These are phyloP conservation scores for Trachelipus rathkii DNA, from an alignment of 1,140 invertebrate genomes.

Conservation along the genomic window DNA sequence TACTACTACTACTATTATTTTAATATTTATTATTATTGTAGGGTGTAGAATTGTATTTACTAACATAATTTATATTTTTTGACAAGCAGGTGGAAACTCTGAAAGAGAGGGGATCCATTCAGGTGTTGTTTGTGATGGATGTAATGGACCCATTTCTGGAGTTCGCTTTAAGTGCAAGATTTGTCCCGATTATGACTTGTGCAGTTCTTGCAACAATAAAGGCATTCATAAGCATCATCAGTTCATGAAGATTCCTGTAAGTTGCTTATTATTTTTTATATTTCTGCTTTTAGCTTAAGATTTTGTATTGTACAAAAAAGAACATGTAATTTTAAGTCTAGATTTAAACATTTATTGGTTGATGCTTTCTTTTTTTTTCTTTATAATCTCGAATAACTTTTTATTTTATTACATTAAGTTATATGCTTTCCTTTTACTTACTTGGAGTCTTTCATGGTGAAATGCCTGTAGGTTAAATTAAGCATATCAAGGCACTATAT, in stretches of 20 bases:
- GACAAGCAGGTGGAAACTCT: not conserved
- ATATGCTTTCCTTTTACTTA: too few species aligned
- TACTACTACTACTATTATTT: too few species aligned
- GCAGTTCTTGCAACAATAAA: not conserved
- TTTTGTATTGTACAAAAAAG: not conserved
- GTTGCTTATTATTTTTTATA: not conserved
- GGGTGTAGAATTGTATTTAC: too few species aligned
- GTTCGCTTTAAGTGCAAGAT: not conserved
- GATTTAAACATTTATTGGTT: not conserved
- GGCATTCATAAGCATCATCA: constrained; percentile 2
- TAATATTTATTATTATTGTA: too few species aligned
- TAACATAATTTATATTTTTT: not conserved
- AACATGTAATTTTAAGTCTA: not conserved
- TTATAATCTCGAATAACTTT: not conserved
- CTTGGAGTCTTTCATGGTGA: too few species aligned
- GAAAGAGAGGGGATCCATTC: not conserved
- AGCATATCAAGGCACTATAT: too few species aligned
- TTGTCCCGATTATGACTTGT: constrained; percentile 11
- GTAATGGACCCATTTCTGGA: not conserved
- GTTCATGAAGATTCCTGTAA: not conserved
- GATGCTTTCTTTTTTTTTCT: not conserved
- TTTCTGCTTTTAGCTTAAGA: not conserved
- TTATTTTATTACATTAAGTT: too few species aligned
- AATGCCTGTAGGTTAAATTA: too few species aligned
- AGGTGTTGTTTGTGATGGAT: constrained; percentile 9